Percentiles rank a stretch among this genome's conserved stretches.
Conservation (phyloP, 2,113 vertebrate genomes). For the Nerophis lumbriciformis region DNA sequence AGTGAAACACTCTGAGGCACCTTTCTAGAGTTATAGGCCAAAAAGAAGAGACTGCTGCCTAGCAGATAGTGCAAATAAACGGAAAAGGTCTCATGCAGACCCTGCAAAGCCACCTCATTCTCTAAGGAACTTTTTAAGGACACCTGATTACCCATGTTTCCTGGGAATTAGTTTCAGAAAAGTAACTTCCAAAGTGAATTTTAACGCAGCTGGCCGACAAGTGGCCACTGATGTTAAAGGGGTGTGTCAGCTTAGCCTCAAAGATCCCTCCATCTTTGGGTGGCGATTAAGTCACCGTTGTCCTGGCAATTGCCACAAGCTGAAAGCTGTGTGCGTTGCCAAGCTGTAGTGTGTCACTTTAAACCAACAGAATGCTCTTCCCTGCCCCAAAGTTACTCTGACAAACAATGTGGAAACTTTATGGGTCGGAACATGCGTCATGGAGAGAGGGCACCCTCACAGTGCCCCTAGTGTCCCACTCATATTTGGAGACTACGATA, state of each 20-base stretch:
- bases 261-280: constrained; percentile 23
- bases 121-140: constrained; percentile 34
- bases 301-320: constrained; percentile 31
- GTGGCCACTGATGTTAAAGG: constrained; percentile 20
- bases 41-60: constrained; percentile 40
- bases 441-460: constrained; percentile 33
- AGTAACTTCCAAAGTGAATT: constrained; percentile 60
- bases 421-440: constrained; percentile 28
- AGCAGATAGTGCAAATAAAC: constrained; percentile 11
- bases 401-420: constrained; percentile 23
- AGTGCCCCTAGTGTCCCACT: constrained; percentile 28
- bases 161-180: constrained; percentile 33
- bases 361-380: constrained; percentile 56
- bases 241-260: constrained; percentile 33
- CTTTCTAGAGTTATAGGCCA: constrained; percentile 60
- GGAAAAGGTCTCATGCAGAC: constrained; percentile 30
- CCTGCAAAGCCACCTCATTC: constrained; percentile 31
- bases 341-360: constrained; percentile 48
- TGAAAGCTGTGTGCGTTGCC: constrained; percentile 29
- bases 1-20: constrained; percentile 45
- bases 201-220: constrained; percentile 15
- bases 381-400: constrained; percentile 26
- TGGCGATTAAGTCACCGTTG: constrained; percentile 35
- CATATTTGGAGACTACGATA: constrained; percentile 43
- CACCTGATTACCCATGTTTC: constrained; percentile 18